Evolutionary conservation across 2,113 vertebrate species (phyloP), one percentile per base, ranked within the genome.

Genomic region (Sinocyclocheilus anophthalmus): DNA sequence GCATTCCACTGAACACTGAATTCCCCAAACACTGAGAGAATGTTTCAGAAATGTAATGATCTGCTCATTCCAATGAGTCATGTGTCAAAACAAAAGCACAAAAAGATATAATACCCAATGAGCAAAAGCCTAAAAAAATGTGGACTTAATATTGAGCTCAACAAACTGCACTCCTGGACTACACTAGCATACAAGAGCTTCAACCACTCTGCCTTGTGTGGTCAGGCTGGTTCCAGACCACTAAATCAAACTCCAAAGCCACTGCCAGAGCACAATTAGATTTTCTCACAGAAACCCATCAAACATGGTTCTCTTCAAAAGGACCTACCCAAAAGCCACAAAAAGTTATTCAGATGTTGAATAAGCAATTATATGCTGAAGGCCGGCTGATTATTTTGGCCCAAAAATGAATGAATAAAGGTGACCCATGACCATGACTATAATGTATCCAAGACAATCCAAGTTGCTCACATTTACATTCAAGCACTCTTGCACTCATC

Each of bases 341-440:
- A 18, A 16, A 59, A 59, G 76, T 37, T n/a, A 0, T 72, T 85
- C 50, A 55, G 53, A 82, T 42, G 77, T 39, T 63, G 53, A 87
- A 59, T 59, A 84, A 92, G 89, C 70, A 73, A 84, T 88, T 87
- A 16, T 83, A 73, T 80, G 77, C 85, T 9, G 63, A 22, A 72
- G 86, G 81, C 82, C 42, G 39, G 59, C 10, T 75, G 89, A 70
- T 24, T 63, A 70, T 90, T 78, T 85, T 79, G 20, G 86, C 84
- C 48, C 48, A 39, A 89, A 84, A 88, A 79, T 73, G 84, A 75
- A 85, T 92, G 69, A 77, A 5, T 53, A 91, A 85, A 59, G 83
- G 87, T 90, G 89, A 89, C 88, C 76, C 88, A 89, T 65, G 33
- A 37, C 20, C 33, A 61, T 57, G 50, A 78, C 8, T 57, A 30